Conservation (phyloP, 2,113 vertebrate species). For the Pseudolaguvia tuberculata region DNA sequence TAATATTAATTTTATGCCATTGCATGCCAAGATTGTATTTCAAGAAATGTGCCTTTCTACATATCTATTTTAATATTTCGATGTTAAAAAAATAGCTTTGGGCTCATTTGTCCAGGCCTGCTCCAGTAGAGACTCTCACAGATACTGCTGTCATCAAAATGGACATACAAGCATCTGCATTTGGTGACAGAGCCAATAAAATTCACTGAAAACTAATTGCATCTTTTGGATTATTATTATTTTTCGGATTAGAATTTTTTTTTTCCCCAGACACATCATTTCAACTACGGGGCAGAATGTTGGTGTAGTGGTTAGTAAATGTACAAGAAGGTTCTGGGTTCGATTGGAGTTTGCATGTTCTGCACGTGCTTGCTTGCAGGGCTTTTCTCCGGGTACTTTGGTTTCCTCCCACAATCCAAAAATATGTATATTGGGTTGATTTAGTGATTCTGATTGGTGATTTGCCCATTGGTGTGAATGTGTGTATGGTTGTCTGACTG, state of each 20-base stretch:
- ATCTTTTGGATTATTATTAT: neutral
- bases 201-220: neutral
- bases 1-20: constrained; percentile 35
- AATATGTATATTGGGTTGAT: no score
- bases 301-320: no score
- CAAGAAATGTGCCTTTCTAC: constrained; percentile 68
- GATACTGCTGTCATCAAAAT: neutral
- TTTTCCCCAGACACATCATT: neutral
- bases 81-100: constrained; percentile 59
- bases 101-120: constrained; percentile 3
- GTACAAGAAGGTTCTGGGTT: no score
- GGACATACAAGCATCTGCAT: neutral
- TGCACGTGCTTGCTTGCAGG: no score
- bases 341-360: no score
- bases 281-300: no score
- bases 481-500: no score
- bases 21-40: constrained; percentile 68
- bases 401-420: no score
- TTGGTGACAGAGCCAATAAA: constrained; percentile 27
- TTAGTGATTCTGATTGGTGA: no score
- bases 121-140: constrained; percentile 21
- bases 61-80: constrained; percentile 68
- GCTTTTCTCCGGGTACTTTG: no score
- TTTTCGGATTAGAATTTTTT: neutral
- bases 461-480: no score